Evolutionary conservation across 64 coral and sea anemone species (phyloP).

Genomic region (Pachyseris speciosa): DNA sequence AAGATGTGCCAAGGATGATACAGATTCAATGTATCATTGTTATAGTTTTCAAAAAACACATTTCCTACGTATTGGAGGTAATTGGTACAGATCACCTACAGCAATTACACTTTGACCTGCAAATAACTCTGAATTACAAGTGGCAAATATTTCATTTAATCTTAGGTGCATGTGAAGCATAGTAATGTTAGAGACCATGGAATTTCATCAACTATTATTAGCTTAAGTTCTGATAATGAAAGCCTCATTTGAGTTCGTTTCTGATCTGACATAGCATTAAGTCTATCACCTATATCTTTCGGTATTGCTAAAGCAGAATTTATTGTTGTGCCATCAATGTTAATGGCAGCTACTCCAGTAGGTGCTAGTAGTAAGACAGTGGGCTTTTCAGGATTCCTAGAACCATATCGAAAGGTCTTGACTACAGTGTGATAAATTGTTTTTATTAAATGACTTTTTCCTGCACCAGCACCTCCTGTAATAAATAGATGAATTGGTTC

Average conservation of each 20-base stretch:
- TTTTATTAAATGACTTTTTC: conserved; percentile 50
- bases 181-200: background rate
- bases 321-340: background rate
- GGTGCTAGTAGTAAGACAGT: conserved; percentile 58
- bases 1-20: conserved; percentile 57
- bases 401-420: conserved; percentile 36
- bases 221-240: background rate
- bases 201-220: conserved; percentile 10
- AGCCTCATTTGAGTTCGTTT: conserved; percentile 52
- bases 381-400: conserved; percentile 62
- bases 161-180: background rate
- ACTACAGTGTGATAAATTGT: conserved; percentile 47
- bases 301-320: background rate
- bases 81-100: conserved; percentile 49
- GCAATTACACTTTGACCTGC: conserved; percentile 54
- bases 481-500: conserved; percentile 28
- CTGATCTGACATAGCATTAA: background rate
- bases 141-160: conserved; percentile 73
- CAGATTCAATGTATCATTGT: conserved; percentile 60
- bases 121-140: conserved; percentile 51
- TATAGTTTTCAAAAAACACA: conserved; percentile 55
- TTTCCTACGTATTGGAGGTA: conserved; percentile 39
- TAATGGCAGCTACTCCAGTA: conserved; percentile 49
- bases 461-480: conserved; percentile 10
- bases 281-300: background rate